A percentile compares a stretch with the other conserved stretches of the same genome.
These are phyloP conservation scores for Enoplolaimus lenunculus DNA, from an alignment of 2,888 invertebrate genomes.

Conservation along the genomic window DNA sequence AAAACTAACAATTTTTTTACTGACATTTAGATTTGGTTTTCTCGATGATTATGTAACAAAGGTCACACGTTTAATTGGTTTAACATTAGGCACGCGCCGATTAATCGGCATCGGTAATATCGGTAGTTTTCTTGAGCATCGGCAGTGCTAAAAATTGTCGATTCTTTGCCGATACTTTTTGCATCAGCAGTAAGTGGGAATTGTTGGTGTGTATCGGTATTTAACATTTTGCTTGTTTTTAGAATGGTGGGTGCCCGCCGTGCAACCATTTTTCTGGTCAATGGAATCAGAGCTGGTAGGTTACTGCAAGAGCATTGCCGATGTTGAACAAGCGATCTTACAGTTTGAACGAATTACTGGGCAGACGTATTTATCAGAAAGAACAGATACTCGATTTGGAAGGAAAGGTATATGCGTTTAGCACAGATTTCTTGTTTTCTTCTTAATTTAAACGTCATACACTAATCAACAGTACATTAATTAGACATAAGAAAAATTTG, in stretches of 20 bases:
- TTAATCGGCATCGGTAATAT: too few relatives aligned
- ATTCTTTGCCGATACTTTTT: too few relatives aligned
- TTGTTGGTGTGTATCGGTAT: too few relatives aligned
- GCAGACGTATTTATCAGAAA: background rate
- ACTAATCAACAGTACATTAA: background rate
- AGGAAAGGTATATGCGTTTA: constrained; percentile 7
- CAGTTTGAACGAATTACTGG: constrained; percentile 15
- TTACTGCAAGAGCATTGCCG: constrained; percentile 12
- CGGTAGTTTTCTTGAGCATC: too few relatives aligned
- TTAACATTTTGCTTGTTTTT: too few relatives aligned
- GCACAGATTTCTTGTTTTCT: background rate
- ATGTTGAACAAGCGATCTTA: background rate
- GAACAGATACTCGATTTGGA: background rate
- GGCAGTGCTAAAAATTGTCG: too few relatives aligned
- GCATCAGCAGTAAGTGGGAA: too few relatives aligned
- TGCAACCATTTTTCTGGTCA: constrained; percentile 10
- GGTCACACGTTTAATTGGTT: too few relatives aligned
- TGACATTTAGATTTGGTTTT: too few relatives aligned
- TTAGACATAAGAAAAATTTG: background rate
- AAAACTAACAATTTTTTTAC: too few relatives aligned
- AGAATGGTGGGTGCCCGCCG: constrained; percentile 16
- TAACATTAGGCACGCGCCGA: too few relatives aligned
- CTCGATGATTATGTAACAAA: too few relatives aligned
- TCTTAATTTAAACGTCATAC: background rate
- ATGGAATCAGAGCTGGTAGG: constrained; percentile 14